Conservation (phyloP, 2,888 invertebrate genomes). For the Caenorhabditis japonica region DNA sequence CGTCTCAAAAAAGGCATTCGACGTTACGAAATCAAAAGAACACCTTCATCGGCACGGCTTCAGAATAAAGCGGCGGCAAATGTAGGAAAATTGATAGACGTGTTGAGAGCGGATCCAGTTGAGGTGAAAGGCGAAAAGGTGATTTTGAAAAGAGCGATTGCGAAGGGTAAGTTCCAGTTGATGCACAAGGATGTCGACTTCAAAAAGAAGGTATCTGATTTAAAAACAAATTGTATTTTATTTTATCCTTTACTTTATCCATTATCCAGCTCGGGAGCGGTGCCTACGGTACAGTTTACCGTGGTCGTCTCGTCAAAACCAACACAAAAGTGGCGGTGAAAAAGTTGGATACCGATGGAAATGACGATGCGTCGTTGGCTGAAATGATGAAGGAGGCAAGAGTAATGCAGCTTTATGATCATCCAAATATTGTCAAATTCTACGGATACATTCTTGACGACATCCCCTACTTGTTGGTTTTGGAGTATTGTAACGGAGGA, state of each 20-base stretch:
- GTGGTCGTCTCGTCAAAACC: slow-evolving; percentile 58
- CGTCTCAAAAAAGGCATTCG: slow-evolving; percentile 41
- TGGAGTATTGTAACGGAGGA: slow-evolving; percentile 70
- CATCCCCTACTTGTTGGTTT: slow-evolving; percentile 67
- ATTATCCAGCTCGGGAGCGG: slow-evolving; percentile 63
- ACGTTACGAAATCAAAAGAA: slow-evolving; percentile 54
- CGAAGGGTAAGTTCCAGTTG: slow-evolving; percentile 66
- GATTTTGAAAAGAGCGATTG: slow-evolving; percentile 58
- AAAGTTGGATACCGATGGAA: slow-evolving; percentile 55
- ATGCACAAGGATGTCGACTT: slow-evolving; percentile 67
- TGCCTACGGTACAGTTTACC: slow-evolving; percentile 71
- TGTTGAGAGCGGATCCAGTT: slow-evolving; percentile 42
- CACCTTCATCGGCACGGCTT: slow-evolving; percentile 4
- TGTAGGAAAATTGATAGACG: slow-evolving; percentile 55
- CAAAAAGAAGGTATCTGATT: slow-evolving; percentile 50
- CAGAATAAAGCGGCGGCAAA: slow-evolving; percentile 24
- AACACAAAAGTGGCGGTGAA: slow-evolving; percentile 54
- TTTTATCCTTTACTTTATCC: not conserved
- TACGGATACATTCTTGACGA: slow-evolving; percentile 70
- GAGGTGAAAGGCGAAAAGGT: slow-evolving; percentile 55
- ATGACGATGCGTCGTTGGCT: slow-evolving; percentile 56
- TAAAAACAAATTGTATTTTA: not conserved
- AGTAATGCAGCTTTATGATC: slow-evolving; percentile 72
- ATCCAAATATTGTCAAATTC: slow-evolving; percentile 71
- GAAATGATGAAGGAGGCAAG: slow-evolving; percentile 74